phyloP scores from a whole-genome alignment of 2,113 vertebrate genomes.

The Nanorana parkeri region DNA sequence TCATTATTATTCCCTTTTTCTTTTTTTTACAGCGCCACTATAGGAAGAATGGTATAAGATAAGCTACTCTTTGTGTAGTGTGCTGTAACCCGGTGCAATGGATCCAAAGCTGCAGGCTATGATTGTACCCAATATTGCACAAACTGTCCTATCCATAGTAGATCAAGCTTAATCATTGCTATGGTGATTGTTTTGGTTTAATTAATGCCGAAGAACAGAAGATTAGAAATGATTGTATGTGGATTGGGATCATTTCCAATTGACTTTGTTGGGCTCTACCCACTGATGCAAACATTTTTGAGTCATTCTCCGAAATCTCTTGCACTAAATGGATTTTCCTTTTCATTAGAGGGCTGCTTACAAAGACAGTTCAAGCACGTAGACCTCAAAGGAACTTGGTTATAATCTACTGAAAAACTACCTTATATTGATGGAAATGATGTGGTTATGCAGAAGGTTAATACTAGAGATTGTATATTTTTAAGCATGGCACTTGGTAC shows the following conservation, averaged over 20 bases:
- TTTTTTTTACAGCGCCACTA: constrained; percentile 55
- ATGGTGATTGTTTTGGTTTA: too few relatives aligned
- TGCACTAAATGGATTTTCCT: constrained; percentile 26
- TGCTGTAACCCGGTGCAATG: constrained; percentile 43
- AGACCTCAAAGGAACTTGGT: neutral
- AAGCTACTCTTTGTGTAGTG: constrained; percentile 34
- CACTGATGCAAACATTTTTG: too few relatives aligned
- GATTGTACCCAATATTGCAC: too few relatives aligned
- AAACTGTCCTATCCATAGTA: too few relatives aligned
- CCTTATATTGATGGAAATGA: neutral
- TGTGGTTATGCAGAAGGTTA: neutral
- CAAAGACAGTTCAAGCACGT: neutral
- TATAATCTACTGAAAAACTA: neutral
- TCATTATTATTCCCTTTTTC: neutral
- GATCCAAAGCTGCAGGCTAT: too few relatives aligned
- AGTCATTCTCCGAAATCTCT: neutral
- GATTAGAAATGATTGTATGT: too few relatives aligned
- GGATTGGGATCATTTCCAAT: too few relatives aligned
- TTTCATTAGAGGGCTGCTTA: neutral
- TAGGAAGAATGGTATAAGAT: neutral
- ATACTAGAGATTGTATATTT: neutral
- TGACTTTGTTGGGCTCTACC: too few relatives aligned
- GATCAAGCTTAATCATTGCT: too few relatives aligned
- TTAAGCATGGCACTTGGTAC: neutral
- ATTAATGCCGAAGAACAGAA: too few relatives aligned